Evolutionary conservation across 2,888 invertebrate species (phyloP), one percentile per base, ranked within the genome.

Genomic region (Macaria liturata): DNA sequence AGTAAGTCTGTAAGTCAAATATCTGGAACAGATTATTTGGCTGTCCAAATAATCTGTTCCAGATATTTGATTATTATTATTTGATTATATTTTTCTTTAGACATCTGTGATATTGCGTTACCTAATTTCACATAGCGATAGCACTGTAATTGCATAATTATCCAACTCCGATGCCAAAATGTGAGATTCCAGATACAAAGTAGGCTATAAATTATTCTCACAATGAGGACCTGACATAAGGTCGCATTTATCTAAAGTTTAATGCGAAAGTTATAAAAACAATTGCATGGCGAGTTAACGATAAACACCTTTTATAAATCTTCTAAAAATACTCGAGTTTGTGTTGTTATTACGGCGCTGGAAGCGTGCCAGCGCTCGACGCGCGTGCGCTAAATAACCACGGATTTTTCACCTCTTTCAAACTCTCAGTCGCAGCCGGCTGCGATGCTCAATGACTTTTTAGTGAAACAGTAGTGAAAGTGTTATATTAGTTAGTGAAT

Each of bases 261-360:
- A 57, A 61, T 65, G 42, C 57, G 30, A 48, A 55, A 68, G 68
- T 72, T 75, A 74, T 74, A 76, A 76, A 74, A 82, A 83, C 80
- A 79, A 82, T 78, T 74, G 75, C 76, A 75, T 70, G 70, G 69
- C 66, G 63, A 69, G 72, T 74, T 71, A 68, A 75, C 71, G 75
- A 81, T 88, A 91, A 88, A 88, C 86, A 84, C 81, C 79, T 84
- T 88, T 85, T 84, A 85, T 85, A 88, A 88, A 84, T 80, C 70
- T 78, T 87, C 91, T 91, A 91, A 86, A 84, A 90, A 91, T 91
- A 91, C 68, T 47, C 72, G 80, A 78, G 87, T 84, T 85, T 87
- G 84, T 80, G 87, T 88, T 86, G 86, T 88, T 86, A 88, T 86
- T 86, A 84, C 74, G 80, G 83, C 69, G 80, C 75, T 91, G 91